Evolutionary conservation across 1,140 invertebrate species (phyloP).

Genomic region (Orius insidiosus): DNA sequence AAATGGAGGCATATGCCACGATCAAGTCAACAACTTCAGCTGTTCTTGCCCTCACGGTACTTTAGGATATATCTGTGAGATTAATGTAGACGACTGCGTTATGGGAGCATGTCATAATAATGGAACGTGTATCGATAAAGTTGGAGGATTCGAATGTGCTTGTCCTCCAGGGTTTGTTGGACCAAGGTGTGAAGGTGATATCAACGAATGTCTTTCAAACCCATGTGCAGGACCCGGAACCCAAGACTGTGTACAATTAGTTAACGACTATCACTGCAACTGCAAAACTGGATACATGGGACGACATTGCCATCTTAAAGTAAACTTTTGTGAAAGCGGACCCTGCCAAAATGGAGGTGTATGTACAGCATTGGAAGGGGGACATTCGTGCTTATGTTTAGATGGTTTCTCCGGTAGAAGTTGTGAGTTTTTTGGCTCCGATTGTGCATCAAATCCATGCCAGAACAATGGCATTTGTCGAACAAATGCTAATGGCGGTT

Average conservation of each 20-base stretch:
- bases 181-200: slow-evolving; percentile 76
- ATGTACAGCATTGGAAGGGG: slow-evolving; percentile 58
- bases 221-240: slow-evolving; percentile 70
- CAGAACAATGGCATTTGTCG: slow-evolving; percentile 58
- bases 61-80: slow-evolving; percentile 73
- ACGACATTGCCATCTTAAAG: slow-evolving; percentile 68
- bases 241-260: slow-evolving; percentile 75
- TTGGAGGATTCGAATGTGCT: slow-evolving; percentile 77
- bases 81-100: slow-evolving; percentile 78
- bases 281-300: slow-evolving; percentile 85
- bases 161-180: slow-evolving; percentile 83
- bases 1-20: slow-evolving; percentile 82
- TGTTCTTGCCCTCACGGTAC: slow-evolving; percentile 83
- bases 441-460: slow-evolving; percentile 70
- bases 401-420: slow-evolving; percentile 75
- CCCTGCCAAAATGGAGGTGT: slow-evolving; percentile 82
- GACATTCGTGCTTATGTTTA: slow-evolving; percentile 63
- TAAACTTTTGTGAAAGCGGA: slow-evolving; percentile 79
- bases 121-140: slow-evolving; percentile 79
- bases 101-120: slow-evolving; percentile 86
- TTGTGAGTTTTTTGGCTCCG: slow-evolving; percentile 70
- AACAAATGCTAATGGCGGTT: slow-evolving; percentile 45
- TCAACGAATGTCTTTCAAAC: slow-evolving; percentile 85
- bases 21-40: slow-evolving; percentile 67
- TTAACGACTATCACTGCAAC: slow-evolving; percentile 88